phyloP scores from a whole-genome alignment of 2,797 vertebrate genomes.

The Alcedo atthis region DNA sequence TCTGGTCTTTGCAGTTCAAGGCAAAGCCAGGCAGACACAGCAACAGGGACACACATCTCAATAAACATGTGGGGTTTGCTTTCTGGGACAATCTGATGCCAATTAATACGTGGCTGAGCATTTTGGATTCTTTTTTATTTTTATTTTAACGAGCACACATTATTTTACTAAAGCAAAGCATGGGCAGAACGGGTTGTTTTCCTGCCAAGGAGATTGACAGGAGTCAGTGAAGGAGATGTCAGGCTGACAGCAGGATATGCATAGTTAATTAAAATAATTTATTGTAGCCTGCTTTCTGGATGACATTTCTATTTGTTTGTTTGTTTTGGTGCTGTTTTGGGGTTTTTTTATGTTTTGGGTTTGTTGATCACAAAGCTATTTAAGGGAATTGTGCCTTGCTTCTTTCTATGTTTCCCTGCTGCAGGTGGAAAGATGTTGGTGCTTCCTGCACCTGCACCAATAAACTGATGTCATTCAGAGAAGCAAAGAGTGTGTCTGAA shows the following conservation, averaged over 20 bases:
- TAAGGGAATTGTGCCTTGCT: background rate
- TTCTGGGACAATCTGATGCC: conserved; percentile 23
- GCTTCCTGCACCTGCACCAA: background rate
- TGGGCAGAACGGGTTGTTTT: background rate
- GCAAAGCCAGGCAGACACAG: conserved; percentile 22
- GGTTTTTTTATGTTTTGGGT: background rate
- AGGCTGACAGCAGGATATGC: background rate
- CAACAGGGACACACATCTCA: conserved; percentile 62
- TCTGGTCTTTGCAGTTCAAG: conserved; percentile 60
- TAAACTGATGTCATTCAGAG: background rate
- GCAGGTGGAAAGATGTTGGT: background rate
- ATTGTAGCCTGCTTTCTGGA: too few relatives aligned
- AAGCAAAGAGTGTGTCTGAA: background rate
- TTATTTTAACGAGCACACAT: background rate
- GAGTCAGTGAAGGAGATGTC: background rate
- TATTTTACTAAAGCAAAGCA: conserved; percentile 14
- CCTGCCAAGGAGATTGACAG: background rate
- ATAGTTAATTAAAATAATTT: background rate
- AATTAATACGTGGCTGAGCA: background rate
- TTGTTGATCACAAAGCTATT: background rate
- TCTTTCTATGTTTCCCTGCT: background rate
- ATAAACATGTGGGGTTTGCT: conserved; percentile 51
- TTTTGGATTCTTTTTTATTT: background rate
- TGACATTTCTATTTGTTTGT: too few relatives aligned
- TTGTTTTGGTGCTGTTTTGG: too few relatives aligned